phyloP scores from a whole-genome alignment of 2,797 vertebrate genomes.

The Meriones psammophilus region DNA sequence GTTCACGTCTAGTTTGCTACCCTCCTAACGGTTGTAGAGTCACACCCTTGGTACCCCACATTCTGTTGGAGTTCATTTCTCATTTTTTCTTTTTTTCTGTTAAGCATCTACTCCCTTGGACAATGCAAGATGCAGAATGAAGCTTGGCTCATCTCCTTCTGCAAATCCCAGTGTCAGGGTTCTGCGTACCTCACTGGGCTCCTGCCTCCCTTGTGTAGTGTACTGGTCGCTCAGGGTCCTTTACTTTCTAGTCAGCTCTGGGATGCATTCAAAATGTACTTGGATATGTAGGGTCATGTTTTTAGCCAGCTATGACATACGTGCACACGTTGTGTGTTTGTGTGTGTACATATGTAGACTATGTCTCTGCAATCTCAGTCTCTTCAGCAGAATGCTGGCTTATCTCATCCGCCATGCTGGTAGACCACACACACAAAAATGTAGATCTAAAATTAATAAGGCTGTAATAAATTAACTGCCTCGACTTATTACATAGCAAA shows the following conservation, averaged over 20 bases:
- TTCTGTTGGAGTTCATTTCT: neutral
- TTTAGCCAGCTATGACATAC: neutral
- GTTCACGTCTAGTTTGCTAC: neutral
- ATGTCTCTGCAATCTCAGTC: neutral
- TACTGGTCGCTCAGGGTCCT: neutral
- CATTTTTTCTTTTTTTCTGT: neutral
- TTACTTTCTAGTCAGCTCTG: neutral
- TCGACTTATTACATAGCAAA: neutral
- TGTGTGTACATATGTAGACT: neutral
- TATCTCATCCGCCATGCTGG: neutral
- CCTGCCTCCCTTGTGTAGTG: neutral
- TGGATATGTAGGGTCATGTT: neutral
- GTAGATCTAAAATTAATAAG: constrained; percentile 25
- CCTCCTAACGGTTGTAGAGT: neutral
- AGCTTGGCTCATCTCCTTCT: neutral
- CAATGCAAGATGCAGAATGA: neutral
- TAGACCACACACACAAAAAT: neutral
- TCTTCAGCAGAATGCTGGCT: neutral
- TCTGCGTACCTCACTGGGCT: neutral
- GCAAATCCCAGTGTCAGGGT: neutral
- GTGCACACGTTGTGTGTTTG: neutral
- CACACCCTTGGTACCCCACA: neutral
- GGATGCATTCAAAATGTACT: neutral
- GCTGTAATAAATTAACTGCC: neutral
- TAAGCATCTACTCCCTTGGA: neutral